Conservation (phyloP, 2,113 vertebrate species). For the Bagarius yarrelli region DNA sequence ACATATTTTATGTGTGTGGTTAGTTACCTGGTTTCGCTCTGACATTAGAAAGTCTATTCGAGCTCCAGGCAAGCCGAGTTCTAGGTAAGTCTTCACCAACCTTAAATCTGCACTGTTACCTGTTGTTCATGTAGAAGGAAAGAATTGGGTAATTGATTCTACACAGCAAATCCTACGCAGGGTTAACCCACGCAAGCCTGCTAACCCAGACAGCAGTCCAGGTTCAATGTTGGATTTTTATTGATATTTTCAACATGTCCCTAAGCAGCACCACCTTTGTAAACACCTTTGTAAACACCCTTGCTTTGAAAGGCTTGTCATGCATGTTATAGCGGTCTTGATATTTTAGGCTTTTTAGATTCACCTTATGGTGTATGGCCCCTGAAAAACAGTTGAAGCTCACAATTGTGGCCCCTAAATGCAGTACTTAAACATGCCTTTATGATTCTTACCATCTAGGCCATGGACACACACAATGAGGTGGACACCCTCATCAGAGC, state of each 20-base stretch:
- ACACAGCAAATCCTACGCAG: too few species aligned
- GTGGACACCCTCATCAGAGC: constrained; percentile 89
- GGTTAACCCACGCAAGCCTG: too few species aligned
- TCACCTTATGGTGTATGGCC: neutral
- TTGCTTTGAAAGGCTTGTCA: too few species aligned
- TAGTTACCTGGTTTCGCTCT: constrained; percentile 91
- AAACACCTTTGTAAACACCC: too few species aligned
- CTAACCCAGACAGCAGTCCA: too few species aligned
- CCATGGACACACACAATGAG: constrained; percentile 97
- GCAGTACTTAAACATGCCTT: neutral
- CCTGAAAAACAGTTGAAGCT: neutral
- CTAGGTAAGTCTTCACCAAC: constrained; percentile 95
- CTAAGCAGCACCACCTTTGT: too few species aligned
- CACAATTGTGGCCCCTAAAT: neutral
- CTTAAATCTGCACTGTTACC: constrained; percentile 97
- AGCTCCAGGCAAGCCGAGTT: constrained; percentile 92
- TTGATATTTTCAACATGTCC: too few species aligned
- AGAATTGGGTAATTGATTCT: neutral
- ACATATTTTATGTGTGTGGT: neutral
- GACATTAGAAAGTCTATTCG: constrained; percentile 98
- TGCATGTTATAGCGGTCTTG: too few species aligned
- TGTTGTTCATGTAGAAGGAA: constrained; percentile 51
- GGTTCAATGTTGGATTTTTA: too few species aligned
- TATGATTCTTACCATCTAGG: constrained; percentile 79
- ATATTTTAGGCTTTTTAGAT: neutral